These are phyloP conservation scores for Noctuana brunneofusca DNA, from an alignment of 2,888 invertebrate species.

Conservation along the genomic window DNA sequence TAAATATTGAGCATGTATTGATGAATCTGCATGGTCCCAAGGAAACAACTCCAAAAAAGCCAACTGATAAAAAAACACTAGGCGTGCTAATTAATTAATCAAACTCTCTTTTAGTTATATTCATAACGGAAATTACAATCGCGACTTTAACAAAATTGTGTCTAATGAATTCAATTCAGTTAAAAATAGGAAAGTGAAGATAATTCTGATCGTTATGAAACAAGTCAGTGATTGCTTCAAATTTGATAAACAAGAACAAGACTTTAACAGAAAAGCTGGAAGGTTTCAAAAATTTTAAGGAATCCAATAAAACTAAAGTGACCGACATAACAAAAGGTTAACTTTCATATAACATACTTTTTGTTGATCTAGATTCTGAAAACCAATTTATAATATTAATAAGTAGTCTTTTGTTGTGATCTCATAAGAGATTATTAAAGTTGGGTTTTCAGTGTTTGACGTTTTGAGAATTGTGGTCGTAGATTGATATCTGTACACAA, in stretches of 20 bases:
- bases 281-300: slow-evolving; percentile 43
- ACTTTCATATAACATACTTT: slow-evolving; percentile 33
- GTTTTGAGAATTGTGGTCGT: slow-evolving; percentile 25
- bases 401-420: background rate
- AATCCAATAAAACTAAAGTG: slow-evolving; percentile 43
- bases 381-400: slow-evolving; percentile 12
- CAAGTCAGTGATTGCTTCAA: slow-evolving; percentile 3
- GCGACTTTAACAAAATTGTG: slow-evolving; percentile 12
- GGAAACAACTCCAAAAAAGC: too few species aligned
- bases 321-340: slow-evolving; percentile 52
- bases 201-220: slow-evolving; percentile 47
- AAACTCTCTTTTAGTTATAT: background rate
- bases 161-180: slow-evolving; percentile 38
- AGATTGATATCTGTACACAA: slow-evolving; percentile 50
- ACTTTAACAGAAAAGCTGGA: slow-evolving; percentile 60
- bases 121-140: background rate
- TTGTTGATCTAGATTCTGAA: slow-evolving; percentile 3
- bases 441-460: slow-evolving; percentile 20
- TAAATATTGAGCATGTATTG: too few species aligned
- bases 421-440: slow-evolving; percentile 30
- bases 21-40: too few species aligned
- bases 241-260: slow-evolving; percentile 18
- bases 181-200: slow-evolving; percentile 53
- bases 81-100: background rate
- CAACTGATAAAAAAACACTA: too few species aligned